Evolutionary conservation across 1,140 invertebrate genomes (phyloP), one percentile per base, ranked within the genome.

Genomic region (Contarinia nasturtii): DNA sequence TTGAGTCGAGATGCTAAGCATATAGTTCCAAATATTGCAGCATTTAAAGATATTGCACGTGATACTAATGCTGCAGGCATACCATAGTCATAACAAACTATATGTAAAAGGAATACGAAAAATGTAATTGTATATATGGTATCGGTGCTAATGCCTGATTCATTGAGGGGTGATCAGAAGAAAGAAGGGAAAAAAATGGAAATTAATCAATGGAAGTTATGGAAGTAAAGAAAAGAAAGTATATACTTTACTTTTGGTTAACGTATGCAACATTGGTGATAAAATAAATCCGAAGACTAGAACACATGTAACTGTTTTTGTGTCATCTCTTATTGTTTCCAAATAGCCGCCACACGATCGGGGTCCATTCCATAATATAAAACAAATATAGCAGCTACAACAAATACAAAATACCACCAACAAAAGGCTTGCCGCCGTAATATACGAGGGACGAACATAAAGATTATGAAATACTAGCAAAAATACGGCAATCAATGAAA

Each of bases 71-170:
- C 80, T 34, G 80, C 82, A 36, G 80, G 72, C 2, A 86, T 72
- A 14, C 86, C 85, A 61, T 96, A 98, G 63, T 97, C 86, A 58
- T 85, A 86, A 58, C 93, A 93, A 48, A 89, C 71, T 33, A 98
- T 67, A 69, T 97, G 90, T 7, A 85, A 65, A 1, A 89, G 53
- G 63, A 96, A 77, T 77, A 93, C 89, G 34, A 89, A 72, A 43
- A 83, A 77, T 18, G 88, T 79, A 70, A 82, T 89, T 1, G 86
- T 83, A 57, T 95, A 95, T 58, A 97, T 95, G 2, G 92, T 95
- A 62, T 98, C 92, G 1, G 92, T 96, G 57, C 89, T 93, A 1
- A 97, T 84, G n/a, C n/a, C n/a, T n/a, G n/a, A n/a, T n/a, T n/a
- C n/a, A n/a, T n/a, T n/a, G n/a, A n/a, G n/a, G n/a, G n/a, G n/a